phyloP scores from a whole-genome alignment of 2,888 invertebrate genomes.

The Melanotus villosus region DNA sequence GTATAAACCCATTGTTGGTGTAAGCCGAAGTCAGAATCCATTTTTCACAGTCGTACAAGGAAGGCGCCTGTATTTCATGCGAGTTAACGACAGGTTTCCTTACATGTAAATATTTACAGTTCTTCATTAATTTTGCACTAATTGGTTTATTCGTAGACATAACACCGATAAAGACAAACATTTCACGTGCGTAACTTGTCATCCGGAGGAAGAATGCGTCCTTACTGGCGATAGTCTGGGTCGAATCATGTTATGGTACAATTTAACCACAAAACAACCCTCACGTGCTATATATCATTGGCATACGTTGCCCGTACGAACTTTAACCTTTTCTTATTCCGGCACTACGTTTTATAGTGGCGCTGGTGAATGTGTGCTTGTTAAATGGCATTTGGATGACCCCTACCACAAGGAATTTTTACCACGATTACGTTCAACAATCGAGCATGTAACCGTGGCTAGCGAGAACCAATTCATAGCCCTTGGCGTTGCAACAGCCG shows the following conservation, averaged over 20 bases:
- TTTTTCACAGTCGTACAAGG: slow-evolving; percentile 57
- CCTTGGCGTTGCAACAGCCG: slow-evolving; percentile 76
- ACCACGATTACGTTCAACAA: slow-evolving; percentile 80
- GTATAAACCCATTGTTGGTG: slow-evolving; percentile 50
- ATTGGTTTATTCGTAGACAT: slow-evolving; percentile 46
- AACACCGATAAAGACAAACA: slow-evolving; percentile 46
- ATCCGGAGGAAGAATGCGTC: slow-evolving; percentile 76
- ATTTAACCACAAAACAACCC: slow-evolving; percentile 61
- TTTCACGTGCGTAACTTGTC: slow-evolving; percentile 77
- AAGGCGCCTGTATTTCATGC: slow-evolving; percentile 53
- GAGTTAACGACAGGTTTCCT: background rate
- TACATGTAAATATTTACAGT: too few relatives aligned
- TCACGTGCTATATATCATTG: slow-evolving; percentile 77
- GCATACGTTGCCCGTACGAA: slow-evolving; percentile 81
- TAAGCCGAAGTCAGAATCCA: slow-evolving; percentile 45
- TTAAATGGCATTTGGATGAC: slow-evolving; percentile 79
- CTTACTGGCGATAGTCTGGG: slow-evolving; percentile 81
- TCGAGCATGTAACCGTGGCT: slow-evolving; percentile 76
- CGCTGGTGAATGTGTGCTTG: slow-evolving; percentile 83
- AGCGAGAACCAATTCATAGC: slow-evolving; percentile 76
- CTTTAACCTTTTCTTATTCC: slow-evolving; percentile 75
- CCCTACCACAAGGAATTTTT: slow-evolving; percentile 72
- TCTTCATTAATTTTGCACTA: too few relatives aligned
- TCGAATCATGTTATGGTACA: slow-evolving; percentile 76
- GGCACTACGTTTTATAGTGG: slow-evolving; percentile 82